phyloP scores from a whole-genome alignment of 92 coral and sea anemone species.

The Siderastrea radians region DNA sequence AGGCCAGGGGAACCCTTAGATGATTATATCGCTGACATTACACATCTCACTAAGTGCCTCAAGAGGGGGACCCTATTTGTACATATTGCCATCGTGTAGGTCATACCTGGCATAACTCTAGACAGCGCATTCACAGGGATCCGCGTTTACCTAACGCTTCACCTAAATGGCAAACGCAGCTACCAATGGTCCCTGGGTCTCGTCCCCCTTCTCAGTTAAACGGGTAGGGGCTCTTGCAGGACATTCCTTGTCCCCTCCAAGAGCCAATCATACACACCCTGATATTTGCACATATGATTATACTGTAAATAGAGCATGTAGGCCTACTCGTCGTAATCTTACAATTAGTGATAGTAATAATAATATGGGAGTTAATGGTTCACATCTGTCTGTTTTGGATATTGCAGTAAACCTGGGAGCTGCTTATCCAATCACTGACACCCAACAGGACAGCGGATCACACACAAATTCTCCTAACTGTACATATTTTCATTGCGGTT shows the following conservation, averaged over 20 bases:
- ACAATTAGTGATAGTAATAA: neutral
- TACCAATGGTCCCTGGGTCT: too few species aligned
- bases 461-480: neutral
- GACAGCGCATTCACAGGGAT: too few species aligned
- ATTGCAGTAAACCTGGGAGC: neutral
- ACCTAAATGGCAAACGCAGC: too few species aligned
- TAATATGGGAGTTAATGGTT: neutral
- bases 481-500: neutral
- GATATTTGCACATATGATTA: neutral
- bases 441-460: neutral
- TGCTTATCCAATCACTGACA: neutral
- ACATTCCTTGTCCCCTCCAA: neutral
- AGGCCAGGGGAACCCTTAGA: too few species aligned
- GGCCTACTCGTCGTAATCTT: neutral
- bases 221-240: slow-evolving; percentile 33
- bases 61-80: too few species aligned
- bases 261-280: neutral
- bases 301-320: neutral
- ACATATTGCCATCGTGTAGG: too few species aligned
- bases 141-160: too few species aligned
- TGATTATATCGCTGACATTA: too few species aligned
- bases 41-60: too few species aligned
- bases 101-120: too few species aligned
- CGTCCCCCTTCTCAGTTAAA: slow-evolving; percentile 14
- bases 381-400: neutral